Conservation (phyloP, 2,113 vertebrate genomes). For the Bos taurus region DNA sequence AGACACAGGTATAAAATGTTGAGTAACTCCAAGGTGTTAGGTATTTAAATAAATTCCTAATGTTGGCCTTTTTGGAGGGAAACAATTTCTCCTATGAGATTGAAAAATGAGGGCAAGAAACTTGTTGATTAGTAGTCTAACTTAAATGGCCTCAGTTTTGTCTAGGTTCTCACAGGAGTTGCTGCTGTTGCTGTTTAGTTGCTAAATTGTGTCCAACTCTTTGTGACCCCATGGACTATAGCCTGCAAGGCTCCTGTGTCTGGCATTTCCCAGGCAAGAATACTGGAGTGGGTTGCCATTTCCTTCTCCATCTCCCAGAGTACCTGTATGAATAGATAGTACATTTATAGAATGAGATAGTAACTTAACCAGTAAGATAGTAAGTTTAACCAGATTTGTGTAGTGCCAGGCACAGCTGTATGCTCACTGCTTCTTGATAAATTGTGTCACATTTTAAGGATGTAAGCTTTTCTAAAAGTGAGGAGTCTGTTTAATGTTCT, state of each 20-base stretch:
- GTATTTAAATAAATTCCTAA: neutral
- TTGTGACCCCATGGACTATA: neutral
- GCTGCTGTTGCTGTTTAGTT: neutral
- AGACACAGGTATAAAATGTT: neutral
- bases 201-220: neutral
- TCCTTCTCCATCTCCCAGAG: neutral
- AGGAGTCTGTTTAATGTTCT: neutral
- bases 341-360: too few relatives aligned
- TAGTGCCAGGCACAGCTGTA: neutral
- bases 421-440: neutral
- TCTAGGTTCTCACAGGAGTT: neutral
- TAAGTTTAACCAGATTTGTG: neutral
- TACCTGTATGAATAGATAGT: neutral
- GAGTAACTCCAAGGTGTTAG: neutral
- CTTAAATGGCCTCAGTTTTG: neutral
- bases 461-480: neutral
- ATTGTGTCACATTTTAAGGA: neutral
- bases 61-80: neutral
- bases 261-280: neutral
- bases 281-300: neutral
- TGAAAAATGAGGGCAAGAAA: neutral
- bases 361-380: neutral
- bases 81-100: neutral
- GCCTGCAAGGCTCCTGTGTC: neutral
- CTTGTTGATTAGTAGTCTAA: neutral